A percentile compares a stretch with the other conserved stretches of the same genome.
Evolutionary conservation across 2,797 vertebrate species (phyloP).

Genomic region (Sylvilagus floridanus): DNA sequence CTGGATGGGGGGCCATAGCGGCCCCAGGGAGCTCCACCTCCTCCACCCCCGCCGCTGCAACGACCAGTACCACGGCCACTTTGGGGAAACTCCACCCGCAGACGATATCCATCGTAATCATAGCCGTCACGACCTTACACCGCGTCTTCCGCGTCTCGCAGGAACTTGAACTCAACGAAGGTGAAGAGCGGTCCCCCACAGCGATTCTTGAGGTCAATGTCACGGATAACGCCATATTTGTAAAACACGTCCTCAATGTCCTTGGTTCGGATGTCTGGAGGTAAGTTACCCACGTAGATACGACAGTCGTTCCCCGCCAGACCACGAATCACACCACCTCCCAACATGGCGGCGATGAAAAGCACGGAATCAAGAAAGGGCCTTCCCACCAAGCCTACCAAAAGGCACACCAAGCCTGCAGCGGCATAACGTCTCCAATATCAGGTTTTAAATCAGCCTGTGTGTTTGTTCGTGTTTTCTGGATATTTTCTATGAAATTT

Average conservation of each 20-base stretch:
- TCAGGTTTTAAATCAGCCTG: no score
- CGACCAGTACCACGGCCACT: slow-evolving; percentile 94
- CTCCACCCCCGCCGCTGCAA: slow-evolving; percentile 92
- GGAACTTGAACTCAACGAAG: slow-evolving; percentile 96
- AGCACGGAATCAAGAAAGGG: slow-evolving; percentile 61
- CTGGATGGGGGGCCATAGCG: slow-evolving; percentile 97
- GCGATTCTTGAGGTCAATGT: slow-evolving; percentile 98
- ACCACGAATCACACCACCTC: slow-evolving; percentile 94
- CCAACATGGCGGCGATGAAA: slow-evolving; percentile 90
- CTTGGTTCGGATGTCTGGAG: slow-evolving; percentile 98
- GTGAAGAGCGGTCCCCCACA: slow-evolving; percentile 97
- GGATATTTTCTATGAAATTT: no score
- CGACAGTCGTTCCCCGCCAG: slow-evolving; percentile 97
- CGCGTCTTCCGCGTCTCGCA: slow-evolving; percentile 96
- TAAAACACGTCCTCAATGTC: slow-evolving; percentile 99
- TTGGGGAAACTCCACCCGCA: slow-evolving; percentile 97
- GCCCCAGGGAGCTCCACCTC: slow-evolving; percentile 93
- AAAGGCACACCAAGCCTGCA: slow-evolving; percentile 59
- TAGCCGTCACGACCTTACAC: slow-evolving; percentile 98
- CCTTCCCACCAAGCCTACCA: slow-evolving; percentile 77
- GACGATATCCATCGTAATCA: slow-evolving; percentile 98
- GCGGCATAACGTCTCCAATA: slow-evolving; percentile 82
- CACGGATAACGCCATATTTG: slow-evolving; percentile 97
- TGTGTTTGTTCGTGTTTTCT: no score
- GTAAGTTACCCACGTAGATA: slow-evolving; percentile 98